Percentiles rank a stretch among this genome's conserved stretches.
These are phyloP conservation scores for Mustela nigripes DNA, from an alignment of 2,113 vertebrate species.

Conservation along the genomic window DNA sequence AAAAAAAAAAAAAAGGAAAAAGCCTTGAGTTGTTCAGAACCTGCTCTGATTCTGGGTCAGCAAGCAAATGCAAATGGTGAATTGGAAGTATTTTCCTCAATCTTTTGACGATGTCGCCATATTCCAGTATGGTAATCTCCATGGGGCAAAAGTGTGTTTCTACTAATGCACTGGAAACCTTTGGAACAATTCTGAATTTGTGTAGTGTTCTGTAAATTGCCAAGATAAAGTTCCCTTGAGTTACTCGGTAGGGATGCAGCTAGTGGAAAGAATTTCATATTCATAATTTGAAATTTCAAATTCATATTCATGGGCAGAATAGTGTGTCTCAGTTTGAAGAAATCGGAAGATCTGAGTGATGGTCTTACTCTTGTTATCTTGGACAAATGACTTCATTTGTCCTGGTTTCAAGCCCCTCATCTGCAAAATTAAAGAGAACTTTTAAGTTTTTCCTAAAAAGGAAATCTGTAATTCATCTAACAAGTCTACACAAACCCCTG, in stretches of 20 bases:
- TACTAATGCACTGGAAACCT: not conserved
- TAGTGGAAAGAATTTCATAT: not conserved
- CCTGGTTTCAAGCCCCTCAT: not conserved
- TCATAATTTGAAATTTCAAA: not conserved
- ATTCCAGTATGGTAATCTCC: not conserved
- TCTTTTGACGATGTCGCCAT: not conserved
- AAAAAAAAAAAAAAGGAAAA: not conserved
- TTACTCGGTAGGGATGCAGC: not conserved
- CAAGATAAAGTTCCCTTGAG: not conserved
- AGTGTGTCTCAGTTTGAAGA: not conserved
- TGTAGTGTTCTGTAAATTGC: not conserved
- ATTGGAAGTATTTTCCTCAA: not conserved
- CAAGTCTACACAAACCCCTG: not conserved
- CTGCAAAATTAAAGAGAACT: conserved; percentile 35
- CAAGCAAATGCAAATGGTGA: not conserved
- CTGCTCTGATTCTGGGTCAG: not conserved
- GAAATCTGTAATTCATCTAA: conserved; percentile 12
- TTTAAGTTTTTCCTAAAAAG: not conserved
- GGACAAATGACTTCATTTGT: not conserved
- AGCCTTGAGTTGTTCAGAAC: not conserved
- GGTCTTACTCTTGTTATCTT: conserved; percentile 11
- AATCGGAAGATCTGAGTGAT: not conserved
- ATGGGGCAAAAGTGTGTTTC: not conserved
- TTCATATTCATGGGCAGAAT: not conserved
- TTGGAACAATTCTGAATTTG: not conserved